These are phyloP conservation scores for Drosophila hamatofila DNA, from an alignment of 2,888 invertebrate species.

Conservation along the genomic window DNA sequence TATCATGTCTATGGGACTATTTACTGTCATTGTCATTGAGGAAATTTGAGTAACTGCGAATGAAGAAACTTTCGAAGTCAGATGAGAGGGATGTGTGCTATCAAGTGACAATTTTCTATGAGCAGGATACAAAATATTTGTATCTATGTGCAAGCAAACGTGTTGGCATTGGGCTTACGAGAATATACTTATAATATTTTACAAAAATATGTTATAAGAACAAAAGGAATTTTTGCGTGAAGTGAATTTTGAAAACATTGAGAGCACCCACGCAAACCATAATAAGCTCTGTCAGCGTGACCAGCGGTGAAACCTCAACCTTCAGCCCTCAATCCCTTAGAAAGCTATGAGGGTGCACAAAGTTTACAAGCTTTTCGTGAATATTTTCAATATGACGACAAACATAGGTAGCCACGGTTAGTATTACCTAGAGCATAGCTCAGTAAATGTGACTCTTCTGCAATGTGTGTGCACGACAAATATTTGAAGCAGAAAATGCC, in stretches of 20 bases:
- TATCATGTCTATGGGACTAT: conserved; percentile 32
- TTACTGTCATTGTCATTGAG: conserved; percentile 47
- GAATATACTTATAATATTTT: conserved; percentile 35
- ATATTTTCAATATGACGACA: conserved; percentile 60
- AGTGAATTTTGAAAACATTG: conserved; percentile 67
- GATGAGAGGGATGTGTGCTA: conserved; percentile 9
- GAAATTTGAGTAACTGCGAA: conserved; percentile 42
- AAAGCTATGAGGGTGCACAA: conserved; percentile 47
- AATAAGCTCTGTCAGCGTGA: conserved; percentile 73
- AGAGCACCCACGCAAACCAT: conserved; percentile 50
- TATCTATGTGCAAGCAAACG: background rate
- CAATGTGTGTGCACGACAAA: conserved; percentile 64
- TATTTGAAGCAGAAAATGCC: conserved; percentile 73
- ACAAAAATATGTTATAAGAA: conserved; percentile 65
- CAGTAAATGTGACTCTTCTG: conserved; percentile 38
- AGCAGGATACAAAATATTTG: conserved; percentile 1
- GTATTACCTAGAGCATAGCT: conserved; percentile 47
- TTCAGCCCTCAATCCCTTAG: background rate
- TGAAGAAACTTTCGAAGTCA: conserved; percentile 16
- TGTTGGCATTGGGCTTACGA: background rate
- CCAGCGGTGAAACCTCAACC: conserved; percentile 44
- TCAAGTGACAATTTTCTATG: background rate
- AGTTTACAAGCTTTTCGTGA: conserved; percentile 62
- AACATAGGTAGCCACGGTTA: conserved; percentile 36
- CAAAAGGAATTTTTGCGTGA: conserved; percentile 72